Evolutionary conservation across 2,888 invertebrate genomes (phyloP), one percentile per base, ranked within the genome.

Genomic region (Philonicus albiceps): DNA sequence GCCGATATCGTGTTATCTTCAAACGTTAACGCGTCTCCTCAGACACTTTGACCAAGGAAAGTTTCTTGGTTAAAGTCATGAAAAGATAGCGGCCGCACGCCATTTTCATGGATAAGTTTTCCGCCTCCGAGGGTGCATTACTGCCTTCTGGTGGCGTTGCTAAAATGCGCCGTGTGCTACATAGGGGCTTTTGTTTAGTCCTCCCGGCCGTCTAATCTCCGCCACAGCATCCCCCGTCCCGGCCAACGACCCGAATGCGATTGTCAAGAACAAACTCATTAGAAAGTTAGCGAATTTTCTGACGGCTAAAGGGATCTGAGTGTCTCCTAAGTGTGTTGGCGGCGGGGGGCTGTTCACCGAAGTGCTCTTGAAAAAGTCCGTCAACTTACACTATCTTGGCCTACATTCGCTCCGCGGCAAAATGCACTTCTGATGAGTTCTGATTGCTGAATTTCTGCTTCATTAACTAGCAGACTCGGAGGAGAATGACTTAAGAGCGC

Each of bases 221-320:
- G 3, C 13, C 16, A 5, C 11, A 27, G 22, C 43, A 7, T 37
- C 16, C 49, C 76, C 19, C 22, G 7, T 4, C 22, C 22, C 13
- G 11, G 13, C 6, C 76, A 1, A 16, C 76, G 49, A 78, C 78
- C 49, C 30, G 27, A 49, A 49, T 83, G 81, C 64, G 34, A 55
- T 83, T 64, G 55, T 83, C 55, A 83, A 83, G 81, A 55, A 83
- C 81, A 83, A 83, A 83, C 81, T 83, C 81, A 83, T 83, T 83
- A 83, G 81, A 64, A 83, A 83, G 81, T 83, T 83, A 64, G 64
- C 81, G 34, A 64, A 31, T 37, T 27, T 81, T 55, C 81, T 83
- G 81, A 55, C 64, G 81, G 55, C 64, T 83, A 37, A 30, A 64
- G n/a, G 37, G 55, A 64, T 64, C 64, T 64, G 11, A 64, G 64